phyloP scores from a whole-genome alignment of 2,888 invertebrate species.

The Dynastes grantii region DNA sequence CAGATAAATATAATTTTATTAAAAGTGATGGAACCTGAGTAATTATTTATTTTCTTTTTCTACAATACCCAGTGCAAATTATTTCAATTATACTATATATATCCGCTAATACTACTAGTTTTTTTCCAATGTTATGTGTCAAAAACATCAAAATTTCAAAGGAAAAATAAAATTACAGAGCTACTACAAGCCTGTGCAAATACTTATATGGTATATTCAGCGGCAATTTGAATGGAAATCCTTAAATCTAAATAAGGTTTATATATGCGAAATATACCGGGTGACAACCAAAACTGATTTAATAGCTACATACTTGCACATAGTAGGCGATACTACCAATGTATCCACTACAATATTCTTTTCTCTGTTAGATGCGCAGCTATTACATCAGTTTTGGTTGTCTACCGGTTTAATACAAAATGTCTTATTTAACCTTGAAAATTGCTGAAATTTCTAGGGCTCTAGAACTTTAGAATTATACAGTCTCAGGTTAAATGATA shows the following conservation, averaged over 20 bases:
- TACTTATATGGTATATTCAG: conserved; percentile 10
- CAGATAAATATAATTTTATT: background rate
- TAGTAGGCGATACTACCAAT: too few relatives aligned
- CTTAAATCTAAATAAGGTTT: background rate
- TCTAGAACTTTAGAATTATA: conserved; percentile 11
- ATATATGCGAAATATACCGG: background rate
- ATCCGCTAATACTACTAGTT: conserved; percentile 15
- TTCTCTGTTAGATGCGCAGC: too few relatives aligned
- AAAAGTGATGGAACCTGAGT: conserved; percentile 33
- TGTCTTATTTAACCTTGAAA: background rate
- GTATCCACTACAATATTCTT: too few relatives aligned
- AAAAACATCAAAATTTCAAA: conserved; percentile 37
- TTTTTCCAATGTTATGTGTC: conserved; percentile 3
- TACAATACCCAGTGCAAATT: conserved; percentile 36
- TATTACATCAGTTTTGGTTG: too few relatives aligned
- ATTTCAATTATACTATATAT: conserved; percentile 1
- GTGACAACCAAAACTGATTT: too few relatives aligned
- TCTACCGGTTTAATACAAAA: background rate
- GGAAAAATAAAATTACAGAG: conserved; percentile 30
- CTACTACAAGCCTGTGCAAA: conserved; percentile 21
- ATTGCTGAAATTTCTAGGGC: background rate
- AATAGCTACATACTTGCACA: too few relatives aligned
- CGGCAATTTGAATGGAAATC: conserved; percentile 10
- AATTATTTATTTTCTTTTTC: conserved; percentile 12
- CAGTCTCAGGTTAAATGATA: conserved; percentile 9